Evolutionary conservation across 1,140 invertebrate species (phyloP).

Genomic region (Drosophila watanabei): DNA sequence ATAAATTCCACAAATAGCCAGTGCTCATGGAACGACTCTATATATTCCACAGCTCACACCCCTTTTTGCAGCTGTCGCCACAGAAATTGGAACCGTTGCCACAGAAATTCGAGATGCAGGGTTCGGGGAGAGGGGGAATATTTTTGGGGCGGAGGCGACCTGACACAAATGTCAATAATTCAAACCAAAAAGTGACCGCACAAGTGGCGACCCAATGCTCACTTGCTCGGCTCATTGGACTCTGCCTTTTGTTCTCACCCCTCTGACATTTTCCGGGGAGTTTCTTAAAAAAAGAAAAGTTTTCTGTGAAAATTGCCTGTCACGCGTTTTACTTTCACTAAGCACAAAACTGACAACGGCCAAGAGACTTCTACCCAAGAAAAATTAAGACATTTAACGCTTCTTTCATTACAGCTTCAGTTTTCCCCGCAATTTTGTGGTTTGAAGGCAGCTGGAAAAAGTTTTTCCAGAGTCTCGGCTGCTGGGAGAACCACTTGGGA

Average conservation of each 20-base stretch:
- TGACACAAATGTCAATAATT: conserved; percentile 81
- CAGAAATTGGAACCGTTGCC: conserved; percentile 55
- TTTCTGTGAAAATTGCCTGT: conserved; percentile 72
- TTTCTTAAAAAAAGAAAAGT: conserved; percentile 47
- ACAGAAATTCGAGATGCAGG: conserved; percentile 62
- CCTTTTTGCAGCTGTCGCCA: conserved; percentile 35
- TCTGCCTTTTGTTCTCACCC: conserved; percentile 28
- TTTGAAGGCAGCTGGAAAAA: conserved; percentile 13
- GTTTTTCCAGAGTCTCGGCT: conserved; percentile 7
- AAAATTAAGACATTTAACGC: conserved; percentile 82
- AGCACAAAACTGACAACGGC: conserved; percentile 35
- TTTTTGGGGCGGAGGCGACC: conserved; percentile 21
- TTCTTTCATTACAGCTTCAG: conserved; percentile 67
- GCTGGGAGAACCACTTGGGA: conserved; percentile 2
- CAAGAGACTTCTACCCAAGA: conserved; percentile 21
- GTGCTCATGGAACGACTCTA: conserved; percentile 33
- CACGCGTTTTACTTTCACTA: conserved; percentile 71
- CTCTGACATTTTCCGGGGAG: conserved; percentile 2
- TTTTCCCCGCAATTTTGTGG: conserved; percentile 15
- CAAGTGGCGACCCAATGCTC: conserved; percentile 45
- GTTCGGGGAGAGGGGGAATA: conserved; percentile 28
- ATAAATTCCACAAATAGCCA: conserved; percentile 62
- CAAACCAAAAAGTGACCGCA: conserved; percentile 54
- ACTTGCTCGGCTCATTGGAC: conserved; percentile 72
- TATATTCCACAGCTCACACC: conserved; percentile 3